These are phyloP conservation scores for Oncorhynchus keta DNA, from an alignment of 2,113 vertebrate species.

Conservation along the genomic window DNA sequence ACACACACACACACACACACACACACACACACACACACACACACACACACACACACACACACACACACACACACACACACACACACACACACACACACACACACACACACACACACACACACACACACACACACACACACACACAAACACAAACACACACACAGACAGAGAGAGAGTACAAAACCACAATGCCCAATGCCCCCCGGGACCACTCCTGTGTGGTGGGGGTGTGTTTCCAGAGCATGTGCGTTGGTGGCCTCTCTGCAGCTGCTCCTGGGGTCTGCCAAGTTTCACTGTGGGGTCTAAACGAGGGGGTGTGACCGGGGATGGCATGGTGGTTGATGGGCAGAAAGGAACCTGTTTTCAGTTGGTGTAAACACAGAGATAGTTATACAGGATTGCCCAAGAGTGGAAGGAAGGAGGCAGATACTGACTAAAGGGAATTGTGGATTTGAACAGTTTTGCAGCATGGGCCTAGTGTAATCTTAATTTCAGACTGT, in stretches of 20 bases:
- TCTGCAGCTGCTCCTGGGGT: constrained; percentile 74
- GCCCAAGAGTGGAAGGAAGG: constrained; percentile 52
- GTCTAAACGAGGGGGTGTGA: constrained; percentile 53
- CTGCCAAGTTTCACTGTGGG: constrained; percentile 75
- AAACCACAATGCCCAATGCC: constrained; percentile 30
- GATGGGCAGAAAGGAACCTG: constrained; percentile 69
- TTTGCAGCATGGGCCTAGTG: constrained; percentile 29
- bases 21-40: too few species aligned
- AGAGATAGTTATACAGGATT: constrained; percentile 53
- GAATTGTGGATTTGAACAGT: neutral
- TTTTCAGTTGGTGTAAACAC: constrained; percentile 49
- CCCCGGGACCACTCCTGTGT: constrained; percentile 52
- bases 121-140: neutral
- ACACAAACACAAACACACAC: neutral
- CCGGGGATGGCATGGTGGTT: constrained; percentile 46
- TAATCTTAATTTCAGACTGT: constrained; percentile 19
- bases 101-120: too few species aligned
- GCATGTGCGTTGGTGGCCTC: constrained; percentile 57
- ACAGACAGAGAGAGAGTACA: too few species aligned
- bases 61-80: too few species aligned
- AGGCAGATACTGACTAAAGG: neutral
- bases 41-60: too few species aligned
- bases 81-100: too few species aligned
- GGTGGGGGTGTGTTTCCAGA: constrained; percentile 62
- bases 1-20: too few species aligned